Evolutionary conservation across 2,888 invertebrate species (phyloP).

Genomic region (Papilio demoleus): DNA sequence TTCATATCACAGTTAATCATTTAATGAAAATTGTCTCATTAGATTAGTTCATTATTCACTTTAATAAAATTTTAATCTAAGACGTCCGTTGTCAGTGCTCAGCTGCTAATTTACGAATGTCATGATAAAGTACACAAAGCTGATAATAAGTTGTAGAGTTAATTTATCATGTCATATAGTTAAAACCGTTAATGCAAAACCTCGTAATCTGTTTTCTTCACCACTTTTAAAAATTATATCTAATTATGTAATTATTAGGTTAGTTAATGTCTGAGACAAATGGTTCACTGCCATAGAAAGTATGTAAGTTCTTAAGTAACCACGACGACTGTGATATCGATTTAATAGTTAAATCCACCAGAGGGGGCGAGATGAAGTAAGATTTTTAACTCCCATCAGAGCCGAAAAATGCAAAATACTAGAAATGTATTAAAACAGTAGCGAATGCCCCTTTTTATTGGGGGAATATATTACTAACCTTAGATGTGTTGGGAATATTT

Average conservation of each 20-base stretch:
- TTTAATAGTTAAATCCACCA: too few species aligned
- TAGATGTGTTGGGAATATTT: conserved; percentile 75
- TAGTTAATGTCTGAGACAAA: too few species aligned
- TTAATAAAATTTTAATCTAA: neutral
- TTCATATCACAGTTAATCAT: neutral
- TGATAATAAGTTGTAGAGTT: conserved; percentile 25
- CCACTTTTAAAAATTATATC: too few species aligned
- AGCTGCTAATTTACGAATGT: conserved; percentile 26
- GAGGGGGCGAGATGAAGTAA: too few species aligned
- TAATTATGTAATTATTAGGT: too few species aligned
- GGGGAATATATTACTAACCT: conserved; percentile 70
- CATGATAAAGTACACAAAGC: conserved; percentile 28
- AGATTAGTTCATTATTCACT: conserved; percentile 5
- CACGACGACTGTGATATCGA: too few species aligned
- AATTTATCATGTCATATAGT: conserved; percentile 25
- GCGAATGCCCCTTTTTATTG: too few species aligned
- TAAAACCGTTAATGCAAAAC: neutral
- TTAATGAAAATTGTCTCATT: neutral
- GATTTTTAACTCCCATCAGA: too few species aligned
- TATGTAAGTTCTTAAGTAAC: too few species aligned
- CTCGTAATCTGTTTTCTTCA: neutral
- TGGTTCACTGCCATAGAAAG: too few species aligned
- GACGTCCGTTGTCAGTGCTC: conserved; percentile 17
- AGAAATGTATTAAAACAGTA: too few species aligned
- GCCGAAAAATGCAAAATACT: too few species aligned